Conservation (phyloP, 2,797 vertebrate species). For the Diplodus puntazzo region DNA sequence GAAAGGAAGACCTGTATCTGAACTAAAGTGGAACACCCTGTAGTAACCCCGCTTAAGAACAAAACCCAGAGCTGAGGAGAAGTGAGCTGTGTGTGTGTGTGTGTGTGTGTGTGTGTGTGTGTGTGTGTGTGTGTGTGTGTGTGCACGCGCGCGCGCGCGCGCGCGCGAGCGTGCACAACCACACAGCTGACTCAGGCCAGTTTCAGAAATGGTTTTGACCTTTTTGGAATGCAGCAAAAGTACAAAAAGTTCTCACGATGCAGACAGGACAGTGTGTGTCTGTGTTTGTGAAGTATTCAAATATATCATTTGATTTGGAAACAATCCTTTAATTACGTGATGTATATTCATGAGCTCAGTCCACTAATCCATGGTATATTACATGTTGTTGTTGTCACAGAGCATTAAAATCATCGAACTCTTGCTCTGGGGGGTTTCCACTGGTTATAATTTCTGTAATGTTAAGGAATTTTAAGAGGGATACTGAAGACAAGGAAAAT, state of each 20-base stretch:
- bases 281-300: conserved; percentile 15
- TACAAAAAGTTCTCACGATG: conserved; percentile 54
- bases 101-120: conserved; percentile 1
- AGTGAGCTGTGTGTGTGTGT: conserved; percentile 5
- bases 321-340: neutral
- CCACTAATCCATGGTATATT: neutral
- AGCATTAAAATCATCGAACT: neutral
- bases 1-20: conserved; percentile 53
- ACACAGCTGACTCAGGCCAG: conserved; percentile 62
- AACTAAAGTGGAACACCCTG: conserved; percentile 84
- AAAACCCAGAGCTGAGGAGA: conserved; percentile 13
- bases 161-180: neutral
- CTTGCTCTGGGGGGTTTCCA: neutral
- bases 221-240: conserved; percentile 69
- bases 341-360: neutral
- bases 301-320: neutral
- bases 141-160: conserved; percentile 3
- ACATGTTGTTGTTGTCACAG: neutral
- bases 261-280: neutral
- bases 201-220: conserved; percentile 68
- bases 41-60: conserved; percentile 81
- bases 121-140: neutral
- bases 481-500: neutral
- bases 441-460: neutral
- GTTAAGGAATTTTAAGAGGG: neutral